Base-by-base conservation (phyloP, 2,113 vertebrate species). In the Scartelaos histophorus region DNA sequence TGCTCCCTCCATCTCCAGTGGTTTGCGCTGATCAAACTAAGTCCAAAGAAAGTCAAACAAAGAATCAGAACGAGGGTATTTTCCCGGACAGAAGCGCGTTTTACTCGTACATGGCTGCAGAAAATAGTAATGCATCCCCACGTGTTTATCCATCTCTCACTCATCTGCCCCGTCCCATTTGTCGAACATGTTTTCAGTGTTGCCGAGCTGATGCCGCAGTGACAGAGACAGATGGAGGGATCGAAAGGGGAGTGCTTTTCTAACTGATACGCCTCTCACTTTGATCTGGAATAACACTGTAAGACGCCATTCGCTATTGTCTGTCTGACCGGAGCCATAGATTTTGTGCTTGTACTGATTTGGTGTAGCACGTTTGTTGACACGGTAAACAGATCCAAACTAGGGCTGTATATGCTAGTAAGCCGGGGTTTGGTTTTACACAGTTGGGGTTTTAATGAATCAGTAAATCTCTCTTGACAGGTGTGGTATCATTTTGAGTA, bases 151-250 rank as follows among this genome's bases (percentile, higher is more conserved):
- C 71, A 25, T 69, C 29, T 80, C 78, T 84, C 81, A 85, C 74
- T 82, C 83, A 83, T 77, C 74, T 22, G 22, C 82, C 75, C 56
- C 51, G 74, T 70, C 69, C 45, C 49, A 69, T 85, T 83, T 38
- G 61, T 73, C 71, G 76, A 71, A 71, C 6, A 0, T 62, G 51
- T 53, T 71, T 78, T 79, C 76, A 51, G 65, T n/a, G 54, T 67
- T 64, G 65, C 67, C 54, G 73, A 67, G 7, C 72, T 67, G 76
- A 54, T 74, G 81, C 49, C 61, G 81, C 71, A 65, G 68, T 70
- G 83, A 83, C 84, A 76, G 80, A 85, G 87, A 90, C 86, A 82
- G 85, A 89, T 86, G 83, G 82, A 65, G 75, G 75, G 71, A 76
- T 61, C 53, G 69, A 82, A 62, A 77, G 29, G 71, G 78, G 68